Percentiles rank a stretch among this genome's conserved stretches.
phyloP scores from a whole-genome alignment of 53 echinoderm and acorn worm species.

The Holothuria scabra region DNA sequence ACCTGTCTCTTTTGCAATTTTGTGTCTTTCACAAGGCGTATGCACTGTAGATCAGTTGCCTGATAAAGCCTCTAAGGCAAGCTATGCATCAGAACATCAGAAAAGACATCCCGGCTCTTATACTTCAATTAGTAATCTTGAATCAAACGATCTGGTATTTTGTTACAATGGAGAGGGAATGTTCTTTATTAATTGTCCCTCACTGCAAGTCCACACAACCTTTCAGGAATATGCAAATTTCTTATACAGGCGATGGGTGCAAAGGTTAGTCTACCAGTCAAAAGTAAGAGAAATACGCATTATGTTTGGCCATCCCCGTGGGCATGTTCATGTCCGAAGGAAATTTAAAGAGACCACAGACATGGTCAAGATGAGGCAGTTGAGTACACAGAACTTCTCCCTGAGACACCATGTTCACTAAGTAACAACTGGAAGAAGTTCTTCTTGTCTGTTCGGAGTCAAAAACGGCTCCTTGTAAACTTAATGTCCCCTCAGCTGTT shows the following conservation, averaged over 20 bases:
- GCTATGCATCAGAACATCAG: neutral
- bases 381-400: neutral
- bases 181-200: conserved; percentile 10
- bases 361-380: conserved; percentile 3
- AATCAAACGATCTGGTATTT: too few relatives aligned
- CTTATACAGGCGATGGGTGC: conserved; percentile 21
- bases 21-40: conserved; percentile 14
- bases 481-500: neutral
- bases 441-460: neutral
- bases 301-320: conserved; percentile 56
- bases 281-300: conserved; percentile 42
- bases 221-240: neutral
- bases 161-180: too few relatives aligned
- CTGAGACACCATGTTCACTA: neutral
- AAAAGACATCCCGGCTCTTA: too few relatives aligned
- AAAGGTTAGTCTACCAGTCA: neutral
- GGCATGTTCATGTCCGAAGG: conserved; percentile 47
- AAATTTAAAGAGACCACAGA: conserved; percentile 30
- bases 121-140: too few relatives aligned
- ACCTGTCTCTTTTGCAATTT: conserved; percentile 31
- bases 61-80: conserved; percentile 17
- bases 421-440: neutral
- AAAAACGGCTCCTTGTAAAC: neutral
- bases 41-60: conserved; percentile 18
- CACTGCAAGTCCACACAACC: neutral